Evolutionary conservation across 2,888 invertebrate species (phyloP).

Genomic region (Acrobasis suavella): DNA sequence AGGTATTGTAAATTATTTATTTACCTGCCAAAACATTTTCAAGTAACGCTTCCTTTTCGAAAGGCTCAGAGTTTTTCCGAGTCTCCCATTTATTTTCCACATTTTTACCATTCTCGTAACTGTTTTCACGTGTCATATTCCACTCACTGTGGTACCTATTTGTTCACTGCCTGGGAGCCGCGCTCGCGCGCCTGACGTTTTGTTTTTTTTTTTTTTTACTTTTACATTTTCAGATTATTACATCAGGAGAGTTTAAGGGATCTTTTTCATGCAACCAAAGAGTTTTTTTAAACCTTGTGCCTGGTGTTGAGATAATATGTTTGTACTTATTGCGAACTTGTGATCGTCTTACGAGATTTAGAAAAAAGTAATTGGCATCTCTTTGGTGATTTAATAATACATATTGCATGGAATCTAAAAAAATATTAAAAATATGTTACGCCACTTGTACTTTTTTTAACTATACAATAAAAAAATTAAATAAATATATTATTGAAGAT

Average conservation of each 20-base stretch:
- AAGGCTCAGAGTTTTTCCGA: background rate
- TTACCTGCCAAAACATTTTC: background rate
- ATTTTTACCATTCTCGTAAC: background rate
- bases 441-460: too few relatives aligned
- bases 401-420: too few relatives aligned
- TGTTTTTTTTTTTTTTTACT: background rate
- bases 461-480: too few relatives aligned
- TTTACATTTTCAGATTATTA: background rate
- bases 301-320: too few relatives aligned
- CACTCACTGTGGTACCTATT: background rate
- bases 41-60: background rate
- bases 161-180: background rate
- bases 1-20: background rate
- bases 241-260: background rate
- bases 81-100: background rate
- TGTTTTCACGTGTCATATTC: background rate
- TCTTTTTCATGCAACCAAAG: background rate
- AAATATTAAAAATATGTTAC: too few relatives aligned
- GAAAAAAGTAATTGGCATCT: too few relatives aligned
- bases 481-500: too few relatives aligned
- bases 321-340: too few relatives aligned
- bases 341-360: too few relatives aligned
- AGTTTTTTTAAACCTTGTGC: background rate
- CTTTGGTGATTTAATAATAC: too few relatives aligned
- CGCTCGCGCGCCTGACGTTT: background rate